phyloP scores from a whole-genome alignment of 2,888 invertebrate genomes.

The Diplazon laetatorius region DNA sequence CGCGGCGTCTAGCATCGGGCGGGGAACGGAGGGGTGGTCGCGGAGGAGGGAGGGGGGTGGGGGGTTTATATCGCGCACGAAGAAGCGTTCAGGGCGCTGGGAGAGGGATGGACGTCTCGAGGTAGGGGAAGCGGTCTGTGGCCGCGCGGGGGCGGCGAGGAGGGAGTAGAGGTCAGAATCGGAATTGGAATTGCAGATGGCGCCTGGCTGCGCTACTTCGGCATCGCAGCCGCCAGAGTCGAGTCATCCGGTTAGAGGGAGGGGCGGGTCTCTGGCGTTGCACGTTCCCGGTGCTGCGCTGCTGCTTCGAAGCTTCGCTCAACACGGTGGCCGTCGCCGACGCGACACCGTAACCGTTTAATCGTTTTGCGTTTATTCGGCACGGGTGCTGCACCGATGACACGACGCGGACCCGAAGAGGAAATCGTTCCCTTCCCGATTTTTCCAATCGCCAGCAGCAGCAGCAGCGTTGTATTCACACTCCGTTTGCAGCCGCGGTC shows the following conservation, averaged over 20 bases:
- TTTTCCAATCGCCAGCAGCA: conserved; percentile 48
- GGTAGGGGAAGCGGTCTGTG: conserved; percentile 66
- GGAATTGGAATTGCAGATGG: conserved; percentile 78
- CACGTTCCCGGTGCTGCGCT: conserved; percentile 28
- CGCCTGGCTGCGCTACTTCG: conserved; percentile 74
- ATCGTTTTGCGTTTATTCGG: conserved; percentile 6
- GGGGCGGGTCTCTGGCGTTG: conserved; percentile 64
- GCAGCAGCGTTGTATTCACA: too few species aligned
- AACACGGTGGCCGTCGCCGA: conserved; percentile 49
- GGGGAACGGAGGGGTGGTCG: conserved; percentile 19
- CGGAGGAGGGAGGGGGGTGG: conserved; percentile 10
- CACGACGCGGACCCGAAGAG: conserved; percentile 45
- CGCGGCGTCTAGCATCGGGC: conserved; percentile 8
- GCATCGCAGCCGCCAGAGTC: conserved; percentile 68
- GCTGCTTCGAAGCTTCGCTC: conserved; percentile 54
- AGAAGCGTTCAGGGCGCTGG: conserved; percentile 57
- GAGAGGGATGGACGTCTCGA: conserved; percentile 64
- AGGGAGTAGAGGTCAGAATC: conserved; percentile 71
- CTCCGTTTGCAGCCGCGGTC: conserved; percentile 26
- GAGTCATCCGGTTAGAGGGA: conserved; percentile 71
- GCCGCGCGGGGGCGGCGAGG: conserved; percentile 64
- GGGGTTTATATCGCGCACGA: conserved; percentile 43
- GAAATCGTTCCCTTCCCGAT: conserved; percentile 64
- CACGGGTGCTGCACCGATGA: conserved; percentile 9
- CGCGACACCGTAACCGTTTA: neutral